Base-by-base conservation (phyloP, 2,888 invertebrate genomes). In the Brachyopa scutellaris region DNA sequence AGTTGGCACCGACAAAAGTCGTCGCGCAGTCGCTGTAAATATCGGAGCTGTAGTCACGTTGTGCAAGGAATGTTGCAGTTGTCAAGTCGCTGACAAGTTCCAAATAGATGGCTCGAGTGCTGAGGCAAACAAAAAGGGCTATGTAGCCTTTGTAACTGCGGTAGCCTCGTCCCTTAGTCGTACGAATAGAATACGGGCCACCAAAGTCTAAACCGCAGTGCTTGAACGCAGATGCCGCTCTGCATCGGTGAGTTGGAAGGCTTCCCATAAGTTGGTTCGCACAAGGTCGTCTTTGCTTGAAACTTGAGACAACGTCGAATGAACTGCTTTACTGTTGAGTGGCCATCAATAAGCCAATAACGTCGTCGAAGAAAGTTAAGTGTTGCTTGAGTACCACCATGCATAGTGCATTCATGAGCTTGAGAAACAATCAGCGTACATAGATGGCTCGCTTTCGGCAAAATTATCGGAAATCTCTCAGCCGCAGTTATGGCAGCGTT, bases 51-150 rank as follows among this genome's bases (percentile, higher is more conserved):
- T 59, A 49, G 0, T 59, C 72, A 5, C 78, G 36, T 26, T 17
- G 6, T 0, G 64, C 19, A 1, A 79, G 7, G 21, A 79, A 73
- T 1, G 42, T 33, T 6, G 59, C 66, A 0, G 69, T 67, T 0
- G 45, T 78, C 62, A 84, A 29, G 13, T 84, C 79, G 23, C 55
- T 74, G 7, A 69, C 78, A 0, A 78, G 45, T 26, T 82, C 82
- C 2, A 82, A 13, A 33, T 82, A 69, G 7, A 73, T 57, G 0
- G 70, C 83, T 11, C 53, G 9, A n/a, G n/a, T n/a, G n/a, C n/a
- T n/a, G n/a, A n/a, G n/a, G n/a, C n/a, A n/a, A n/a, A n/a, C n/a
- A n/a, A n/a, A n/a, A n/a, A n/a, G n/a, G n/a, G n/a, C n/a, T n/a
- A n/a, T n/a, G n/a, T n/a, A n/a, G n/a, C n/a, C n/a, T n/a, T n/a